Evolutionary conservation across 2,797 vertebrate genomes (phyloP), one percentile per base, ranked within the genome.

Genomic region (Halcyon badia): DNA sequence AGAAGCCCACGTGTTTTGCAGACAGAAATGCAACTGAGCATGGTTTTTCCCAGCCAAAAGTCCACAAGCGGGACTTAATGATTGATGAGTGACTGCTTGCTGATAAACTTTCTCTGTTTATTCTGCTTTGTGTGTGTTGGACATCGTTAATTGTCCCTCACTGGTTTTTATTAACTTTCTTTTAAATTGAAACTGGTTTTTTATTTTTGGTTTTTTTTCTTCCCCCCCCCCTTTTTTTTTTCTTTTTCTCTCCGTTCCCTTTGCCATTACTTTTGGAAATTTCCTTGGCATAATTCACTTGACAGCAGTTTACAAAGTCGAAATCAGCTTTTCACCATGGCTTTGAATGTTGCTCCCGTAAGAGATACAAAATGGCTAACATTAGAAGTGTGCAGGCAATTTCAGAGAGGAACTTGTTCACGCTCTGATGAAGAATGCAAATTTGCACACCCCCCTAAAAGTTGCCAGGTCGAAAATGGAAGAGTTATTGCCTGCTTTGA

Each of bases 351-450:
- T 97, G 98, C 99, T 96, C 99, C 99, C 0, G 99, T 99, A 51
- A 99, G 99, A 98, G 99, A 99, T 96, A 99, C 99, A 90, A 99
- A 99, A 97, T 99, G 99, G 99, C 99, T 99, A 97, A 99, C 99
- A 0, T 98, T 99, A 94, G 99, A 99, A 98, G 99, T 99, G 94
- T 99, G 99, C 98, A 99, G 99, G 91, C 99, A 99, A 96, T 99
- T 99, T 98, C 99, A 99, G 97, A 98, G 99, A 89, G 99, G 99
- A 97, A 99, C 99, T 58, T 99, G 99, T 98, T 99, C 99, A 25
- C 99, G 99, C 89, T 99, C 99, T 70, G 99, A 99, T 80, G 99
- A 99, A 98, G 99, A 99, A 98, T 99, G 99, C 99, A 99, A 99
- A 98, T 99, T 99, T 97, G 99, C 99, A 97, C 99, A 99, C 97